Evolutionary conservation across 2,888 invertebrate species (phyloP).

Genomic region (Lithosia quadra): DNA sequence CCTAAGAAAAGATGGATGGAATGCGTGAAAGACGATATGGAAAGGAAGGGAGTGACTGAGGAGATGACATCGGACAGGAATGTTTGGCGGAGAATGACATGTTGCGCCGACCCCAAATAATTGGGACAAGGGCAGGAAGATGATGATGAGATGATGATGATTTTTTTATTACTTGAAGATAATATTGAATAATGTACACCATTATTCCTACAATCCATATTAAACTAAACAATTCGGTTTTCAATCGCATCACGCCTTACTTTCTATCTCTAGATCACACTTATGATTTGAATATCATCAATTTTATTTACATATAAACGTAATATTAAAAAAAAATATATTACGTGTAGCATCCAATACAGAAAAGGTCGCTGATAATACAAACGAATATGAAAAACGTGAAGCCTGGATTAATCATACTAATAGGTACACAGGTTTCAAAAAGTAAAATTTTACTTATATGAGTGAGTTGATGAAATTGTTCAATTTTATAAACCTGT

Average conservation of each 20-base stretch:
- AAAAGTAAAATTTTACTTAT: background rate
- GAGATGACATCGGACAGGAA: no score
- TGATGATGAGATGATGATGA: no score
- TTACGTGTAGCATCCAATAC: background rate
- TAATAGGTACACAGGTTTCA: background rate
- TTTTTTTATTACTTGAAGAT: no score
- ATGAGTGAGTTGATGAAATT: background rate
- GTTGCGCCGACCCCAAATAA: no score
- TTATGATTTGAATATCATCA: background rate
- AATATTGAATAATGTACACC: background rate
- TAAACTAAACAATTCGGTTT: no score
- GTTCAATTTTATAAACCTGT: background rate
- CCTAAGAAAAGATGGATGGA: no score
- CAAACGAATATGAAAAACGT: slow-evolving; percentile 5
- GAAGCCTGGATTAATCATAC: slow-evolving; percentile 15
- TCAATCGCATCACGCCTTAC: background rate
- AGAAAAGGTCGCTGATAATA: background rate
- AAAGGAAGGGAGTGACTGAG: no score
- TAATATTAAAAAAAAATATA: background rate
- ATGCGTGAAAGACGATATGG: no score
- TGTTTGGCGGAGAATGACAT: no score
- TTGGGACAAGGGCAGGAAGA: no score
- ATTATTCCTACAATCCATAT: background rate
- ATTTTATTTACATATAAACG: background rate
- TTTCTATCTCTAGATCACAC: background rate